phyloP scores from a whole-genome alignment of 2,113 vertebrate genomes.

The Prinia subflava region DNA sequence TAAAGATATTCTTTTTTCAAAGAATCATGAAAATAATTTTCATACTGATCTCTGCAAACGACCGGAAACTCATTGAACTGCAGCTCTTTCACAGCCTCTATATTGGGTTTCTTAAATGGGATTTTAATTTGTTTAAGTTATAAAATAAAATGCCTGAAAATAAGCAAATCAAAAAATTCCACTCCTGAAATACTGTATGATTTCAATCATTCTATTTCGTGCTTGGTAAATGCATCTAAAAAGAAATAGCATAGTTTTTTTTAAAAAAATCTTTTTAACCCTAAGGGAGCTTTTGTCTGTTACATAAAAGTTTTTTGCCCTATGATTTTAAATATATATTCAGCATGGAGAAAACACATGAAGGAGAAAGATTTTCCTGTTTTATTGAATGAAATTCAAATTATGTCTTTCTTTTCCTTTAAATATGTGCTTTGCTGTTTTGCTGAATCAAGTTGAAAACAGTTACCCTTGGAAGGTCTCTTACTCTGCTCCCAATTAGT shows the following conservation, averaged over 20 bases:
- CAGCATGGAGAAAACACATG: not conserved
- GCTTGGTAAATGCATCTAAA: not conserved
- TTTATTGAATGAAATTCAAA: not conserved
- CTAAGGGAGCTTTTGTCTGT: not conserved
- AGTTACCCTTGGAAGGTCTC: not conserved
- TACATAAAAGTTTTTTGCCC: not conserved
- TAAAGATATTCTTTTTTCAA: constrained; percentile 29
- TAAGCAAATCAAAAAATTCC: not conserved
- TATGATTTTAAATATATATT: not conserved
- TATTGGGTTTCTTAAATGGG: not conserved
- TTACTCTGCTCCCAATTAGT: constrained; percentile 1
- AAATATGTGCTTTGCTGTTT: not conserved
- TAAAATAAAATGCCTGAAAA: not conserved
- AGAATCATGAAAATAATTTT: not conserved
- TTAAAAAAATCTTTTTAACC: not conserved
- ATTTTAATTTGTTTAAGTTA: not conserved
- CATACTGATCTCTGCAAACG: not conserved
- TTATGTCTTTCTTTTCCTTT: not conserved
- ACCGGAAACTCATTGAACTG: not conserved
- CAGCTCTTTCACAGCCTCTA: not conserved
- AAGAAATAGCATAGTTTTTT: not conserved
- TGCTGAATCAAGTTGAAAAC: not conserved
- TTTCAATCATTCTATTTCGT: not conserved
- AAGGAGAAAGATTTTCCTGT: not conserved
- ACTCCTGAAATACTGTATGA: not conserved